A percentile compares a stretch with the other conserved stretches of the same genome.
Evolutionary conservation across 92 coral and sea anemone species (phyloP).

Genomic region (Phenganax subtilis): DNA sequence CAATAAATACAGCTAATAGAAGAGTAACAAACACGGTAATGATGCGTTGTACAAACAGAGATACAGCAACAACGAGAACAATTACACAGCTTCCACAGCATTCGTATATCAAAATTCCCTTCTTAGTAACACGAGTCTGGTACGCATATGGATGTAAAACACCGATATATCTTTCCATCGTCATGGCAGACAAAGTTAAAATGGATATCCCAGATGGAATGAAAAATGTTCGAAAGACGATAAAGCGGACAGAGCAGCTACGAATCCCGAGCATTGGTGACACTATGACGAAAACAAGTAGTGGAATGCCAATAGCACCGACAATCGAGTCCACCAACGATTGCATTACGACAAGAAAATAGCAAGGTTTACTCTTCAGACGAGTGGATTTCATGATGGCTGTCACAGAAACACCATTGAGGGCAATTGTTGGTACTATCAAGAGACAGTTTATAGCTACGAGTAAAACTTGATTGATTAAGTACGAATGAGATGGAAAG

Average conservation of each 20-base stretch:
- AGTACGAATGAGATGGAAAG: slow-evolving; percentile 1
- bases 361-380: slow-evolving; percentile 6
- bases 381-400: slow-evolving; percentile 7
- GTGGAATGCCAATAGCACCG: slow-evolving; percentile 1
- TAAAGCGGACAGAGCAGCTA: background rate
- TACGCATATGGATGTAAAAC: slow-evolving; percentile 19
- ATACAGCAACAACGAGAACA: background rate
- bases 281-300: background rate
- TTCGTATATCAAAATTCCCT: slow-evolving; percentile 7
- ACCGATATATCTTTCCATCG: background rate
- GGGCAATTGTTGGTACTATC: background rate
- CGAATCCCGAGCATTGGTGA: background rate
- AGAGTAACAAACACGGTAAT: background rate
- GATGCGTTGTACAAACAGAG: background rate
- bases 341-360: slow-evolving; percentile 17
- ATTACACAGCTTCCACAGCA: slow-evolving; percentile 10
- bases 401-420: slow-evolving; percentile 4
- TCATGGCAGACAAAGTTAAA: slow-evolving; percentile 11
- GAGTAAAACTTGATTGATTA: background rate
- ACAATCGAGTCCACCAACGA: slow-evolving; percentile 3
- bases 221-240: background rate
- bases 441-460: slow-evolving; percentile 1
- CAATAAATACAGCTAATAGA: background rate
- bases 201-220: slow-evolving; percentile 4
- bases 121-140: background rate